Conservation (phyloP, 2,113 vertebrate species). For the Calonectris borealis region DNA sequence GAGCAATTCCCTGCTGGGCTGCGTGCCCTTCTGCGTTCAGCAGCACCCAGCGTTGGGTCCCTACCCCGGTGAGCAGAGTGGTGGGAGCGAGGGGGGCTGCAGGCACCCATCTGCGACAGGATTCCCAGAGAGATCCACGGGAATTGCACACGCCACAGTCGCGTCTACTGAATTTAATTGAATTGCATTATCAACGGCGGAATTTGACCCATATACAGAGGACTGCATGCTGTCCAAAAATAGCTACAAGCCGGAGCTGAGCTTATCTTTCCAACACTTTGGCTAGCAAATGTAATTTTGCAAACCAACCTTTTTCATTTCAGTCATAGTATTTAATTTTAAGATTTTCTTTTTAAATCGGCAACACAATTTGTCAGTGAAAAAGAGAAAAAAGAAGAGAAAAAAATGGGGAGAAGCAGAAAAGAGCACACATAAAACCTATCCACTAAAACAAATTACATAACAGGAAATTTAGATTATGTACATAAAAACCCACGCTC, state of each 20-base stretch:
- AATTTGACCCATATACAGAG: neutral
- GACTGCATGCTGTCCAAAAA: neutral
- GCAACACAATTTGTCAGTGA: neutral
- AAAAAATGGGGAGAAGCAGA: neutral
- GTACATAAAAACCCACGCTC: neutral
- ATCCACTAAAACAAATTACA: neutral
- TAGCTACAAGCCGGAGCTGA: neutral
- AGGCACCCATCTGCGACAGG: rapidly evolving
- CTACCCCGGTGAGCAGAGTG: neutral
- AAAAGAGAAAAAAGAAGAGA: neutral
- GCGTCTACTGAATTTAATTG: neutral
- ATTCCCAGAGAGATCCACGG: neutral
- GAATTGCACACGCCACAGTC: neutral
- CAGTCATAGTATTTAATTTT: neutral
- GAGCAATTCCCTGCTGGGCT: rapidly evolving
- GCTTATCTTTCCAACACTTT: neutral
- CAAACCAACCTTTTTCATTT: neutral
- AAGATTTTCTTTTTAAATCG: neutral
- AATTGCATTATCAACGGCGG: neutral
- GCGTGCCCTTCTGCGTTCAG: rapidly evolving
- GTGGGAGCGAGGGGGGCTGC: neutral
- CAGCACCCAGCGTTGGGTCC: neutral
- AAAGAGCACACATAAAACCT: neutral
- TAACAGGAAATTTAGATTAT: neutral
- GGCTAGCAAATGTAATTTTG: neutral